Evolutionary conservation across 2,797 vertebrate species (phyloP), one percentile per base, ranked within the genome.

Genomic region (Protonibea diacanthus): DNA sequence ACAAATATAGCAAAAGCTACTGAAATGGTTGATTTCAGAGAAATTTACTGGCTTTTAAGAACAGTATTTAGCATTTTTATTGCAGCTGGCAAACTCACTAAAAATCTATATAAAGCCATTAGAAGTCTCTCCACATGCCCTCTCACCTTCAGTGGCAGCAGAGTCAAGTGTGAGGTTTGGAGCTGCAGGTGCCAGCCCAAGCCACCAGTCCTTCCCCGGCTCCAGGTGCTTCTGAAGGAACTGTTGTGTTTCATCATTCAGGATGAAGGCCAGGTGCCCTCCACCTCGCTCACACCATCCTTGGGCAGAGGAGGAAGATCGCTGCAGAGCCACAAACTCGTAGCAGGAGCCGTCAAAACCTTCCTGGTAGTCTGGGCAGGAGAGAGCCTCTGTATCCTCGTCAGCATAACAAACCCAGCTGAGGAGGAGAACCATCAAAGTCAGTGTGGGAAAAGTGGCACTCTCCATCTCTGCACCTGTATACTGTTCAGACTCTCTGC

Each of bases 231-330:
- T 94, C 90, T 96, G 95, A 64, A 99, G 93, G 89, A 99, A 98
- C 78, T 94, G 93, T 86, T 98, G 97, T 0, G 88, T 97, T 85
- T 96, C 96, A 76, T 97, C 94, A 1, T 96, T 96, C 38, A 91
- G 92, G 77, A 99, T 95, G 60, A 98, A 99, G 66, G 94, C 94
- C 8, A 99, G 78, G 62, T 98, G 98, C 64, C 98, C 97, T 23
- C 97, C 97, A 0, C 94, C 95, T 81, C 91, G 94, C 91, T 99
- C 97, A 65, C 97, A 99, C 97, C 97, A 98, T 29, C 89, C 91
- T 93, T 99, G 96, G 59, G 97, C 97, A 9, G 0, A 71, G 86
- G 81, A 98, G n/a, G n/a, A 97, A 38, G 95, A 90, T 12, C 40
- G 92, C 78, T 93, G 88, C 11, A 96, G 86, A n/a, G 76, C 84